Evolutionary conservation across 2,888 invertebrate species (phyloP).

Genomic region (Camponotus fellah): DNA sequence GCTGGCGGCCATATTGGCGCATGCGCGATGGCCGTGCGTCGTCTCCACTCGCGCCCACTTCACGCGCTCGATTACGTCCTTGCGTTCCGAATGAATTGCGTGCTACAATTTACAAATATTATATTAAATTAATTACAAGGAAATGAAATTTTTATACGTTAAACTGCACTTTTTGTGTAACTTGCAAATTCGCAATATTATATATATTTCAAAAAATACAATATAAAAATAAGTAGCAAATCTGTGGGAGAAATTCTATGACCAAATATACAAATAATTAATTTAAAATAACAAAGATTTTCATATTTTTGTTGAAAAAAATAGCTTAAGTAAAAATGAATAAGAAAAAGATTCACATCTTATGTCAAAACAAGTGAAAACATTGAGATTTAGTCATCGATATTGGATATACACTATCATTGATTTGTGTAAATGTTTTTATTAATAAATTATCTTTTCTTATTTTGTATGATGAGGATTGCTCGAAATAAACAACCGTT

Average conservation of each 20-base stretch:
- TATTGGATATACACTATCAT: slow-evolving; percentile 68
- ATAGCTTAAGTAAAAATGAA: neutral
- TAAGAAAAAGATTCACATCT: slow-evolving; percentile 15
- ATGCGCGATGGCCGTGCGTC: slow-evolving; percentile 21
- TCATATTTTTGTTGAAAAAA: too few species aligned
- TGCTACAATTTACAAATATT: neutral
- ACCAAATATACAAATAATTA: neutral
- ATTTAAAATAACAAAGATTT: neutral
- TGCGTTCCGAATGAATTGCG: neutral
- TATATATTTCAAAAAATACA: neutral
- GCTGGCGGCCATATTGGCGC: slow-evolving; percentile 1
- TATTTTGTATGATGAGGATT: slow-evolving; percentile 83
- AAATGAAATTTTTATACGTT: neutral
- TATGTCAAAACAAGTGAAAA: neutral
- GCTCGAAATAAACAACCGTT: slow-evolving; percentile 84
- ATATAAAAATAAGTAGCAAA: neutral
- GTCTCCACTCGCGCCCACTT: neutral
- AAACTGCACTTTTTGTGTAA: neutral
- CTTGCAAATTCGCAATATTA: neutral
- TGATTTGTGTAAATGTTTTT: slow-evolving; percentile 85
- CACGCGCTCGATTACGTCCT: neutral
- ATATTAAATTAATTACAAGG: neutral
- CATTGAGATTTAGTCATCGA: slow-evolving; percentile 53
- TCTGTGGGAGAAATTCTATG: neutral
- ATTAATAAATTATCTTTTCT: slow-evolving; percentile 85